These are phyloP conservation scores for Zaprionus nigranus DNA, from an alignment of 1,140 invertebrate genomes.

Conservation along the genomic window DNA sequence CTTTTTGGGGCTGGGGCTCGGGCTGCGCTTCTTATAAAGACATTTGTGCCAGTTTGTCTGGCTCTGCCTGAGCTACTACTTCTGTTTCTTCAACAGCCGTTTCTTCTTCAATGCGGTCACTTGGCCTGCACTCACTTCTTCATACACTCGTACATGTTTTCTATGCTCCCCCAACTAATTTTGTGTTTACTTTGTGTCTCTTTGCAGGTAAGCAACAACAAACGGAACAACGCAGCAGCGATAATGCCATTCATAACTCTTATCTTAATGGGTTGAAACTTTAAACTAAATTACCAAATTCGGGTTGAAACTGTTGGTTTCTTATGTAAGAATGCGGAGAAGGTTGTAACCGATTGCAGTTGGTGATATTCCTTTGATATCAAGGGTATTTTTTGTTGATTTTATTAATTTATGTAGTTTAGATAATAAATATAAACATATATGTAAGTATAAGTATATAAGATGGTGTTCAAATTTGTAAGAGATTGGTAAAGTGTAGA, in stretches of 20 bases:
- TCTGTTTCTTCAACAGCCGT: not conserved
- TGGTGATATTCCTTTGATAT: not conserved
- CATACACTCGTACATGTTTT: not conserved
- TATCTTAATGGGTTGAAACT: conserved; percentile 67
- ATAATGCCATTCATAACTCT: conserved; percentile 55
- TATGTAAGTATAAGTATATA: not conserved
- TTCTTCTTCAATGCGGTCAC: conserved; percentile 53
- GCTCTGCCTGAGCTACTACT: not conserved
- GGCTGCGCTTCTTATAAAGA: conserved; percentile 61
- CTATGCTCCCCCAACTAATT: conserved; percentile 45
- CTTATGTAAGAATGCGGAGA: not conserved
- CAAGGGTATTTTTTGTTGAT: not conserved
- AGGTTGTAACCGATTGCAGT: not conserved
- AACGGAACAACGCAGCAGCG: not conserved
- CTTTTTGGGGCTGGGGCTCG: conserved; percentile 41
- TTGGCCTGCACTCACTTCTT: conserved; percentile 24
- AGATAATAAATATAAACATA: not conserved
- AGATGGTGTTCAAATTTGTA: no score
- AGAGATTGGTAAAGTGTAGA: not conserved
- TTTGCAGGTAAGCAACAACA: conserved; percentile 66
- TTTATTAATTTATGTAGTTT: not conserved
- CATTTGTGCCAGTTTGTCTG: conserved; percentile 70
- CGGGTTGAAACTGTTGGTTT: not conserved
- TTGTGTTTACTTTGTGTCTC: conserved; percentile 54
- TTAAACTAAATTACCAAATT: conserved; percentile 13